Evolutionary conservation across 2,888 invertebrate genomes (phyloP), one percentile per base, ranked within the genome.

Genomic region (Torymus texanus): DNA sequence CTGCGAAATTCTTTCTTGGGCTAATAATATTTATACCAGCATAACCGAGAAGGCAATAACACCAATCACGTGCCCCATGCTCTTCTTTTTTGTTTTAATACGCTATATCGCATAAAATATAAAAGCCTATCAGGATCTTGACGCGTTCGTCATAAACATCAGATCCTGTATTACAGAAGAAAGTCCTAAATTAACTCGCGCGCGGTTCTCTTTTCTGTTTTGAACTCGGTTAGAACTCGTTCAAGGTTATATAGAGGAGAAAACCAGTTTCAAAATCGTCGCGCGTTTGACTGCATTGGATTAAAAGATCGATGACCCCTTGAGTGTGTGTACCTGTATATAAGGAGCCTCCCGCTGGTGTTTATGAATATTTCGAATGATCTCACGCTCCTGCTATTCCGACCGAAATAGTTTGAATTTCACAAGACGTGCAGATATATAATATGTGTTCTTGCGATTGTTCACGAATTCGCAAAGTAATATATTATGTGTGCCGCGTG

Each of bases 221-320:
- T 75, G 21, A 51, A 62, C 29, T 41, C 29, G 18, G 61, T 68
- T 58, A 68, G 73, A 80, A 76, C 68, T 80, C 51, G 80, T 76
- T 72, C 24, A 12, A 55, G n/a, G 12, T 13, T 41, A 41, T 41
- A 41, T 41, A 41, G 41, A 41, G 41, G 10, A 41, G 24, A 56
- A 68, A 78, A 80, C 80, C 80, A 55, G 80, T 80, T 80, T 70
- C 41, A 56, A 71, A 78, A 65, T 59, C 58, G 2, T 51, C n/a
- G 41, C 41, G 41, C 41, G n/a, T 58, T 59, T 16, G 50, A 18
- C 62, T 78, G 78, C 75, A 81, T 75, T 67, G n/a, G 53, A 62
- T 70, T 70, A 55, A 14, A 53, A 72, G 81, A 81, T 78, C 81
- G 71, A 11, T 78, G 81, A 81, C 78, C 75, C 59, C 75, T 75